Evolutionary conservation across 2,113 vertebrate species (phyloP), one percentile per base, ranked within the genome.

Genomic region (Istiophorus platypterus): DNA sequence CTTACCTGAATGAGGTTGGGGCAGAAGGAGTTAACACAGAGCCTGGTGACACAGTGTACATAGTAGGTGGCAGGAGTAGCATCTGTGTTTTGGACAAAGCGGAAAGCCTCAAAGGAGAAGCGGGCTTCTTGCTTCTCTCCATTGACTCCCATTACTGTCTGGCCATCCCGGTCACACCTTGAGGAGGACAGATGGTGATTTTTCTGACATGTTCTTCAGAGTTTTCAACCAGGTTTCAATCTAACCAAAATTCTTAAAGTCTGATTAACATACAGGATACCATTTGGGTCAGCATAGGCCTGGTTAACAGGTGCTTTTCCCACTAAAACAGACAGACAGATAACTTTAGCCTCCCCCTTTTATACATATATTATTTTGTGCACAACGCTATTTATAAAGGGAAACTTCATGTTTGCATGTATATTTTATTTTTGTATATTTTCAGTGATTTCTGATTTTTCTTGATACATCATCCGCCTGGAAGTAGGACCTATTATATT

Each of bases 71-170:
- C 92, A 20, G 90, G 5, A 0, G 42, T 47, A 9, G 7, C 24
- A 10, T 90, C 82, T 8, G 31, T 29, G 47, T 81, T 82, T 26
- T 94, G 76, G 26, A 93, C 41, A 7, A 95, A 95, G 59, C 94
- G 92, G 72, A 95, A 95, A 7, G 92, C 80, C 75, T 95, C 94
- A 0, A 95, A 95, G 2, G 94, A 94, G 88, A 95, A 95, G 14
- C 85, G 91, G 0, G 94, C 93, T 5, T 68, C 54, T 72, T 95
- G 93, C 31, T 80, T 41, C 17, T 63, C 15, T 7, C 94, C 94
- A 2, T 95, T 95, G 24, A 68, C 8, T 1, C 24, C 79, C 1
- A 95, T 88, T 2, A 93, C 34, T 0, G 93, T 95, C 87, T 95
- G 94, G 2, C 41, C 54, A 20, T 95, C 94, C 1, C n/a, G 78